A percentile compares a stretch with the other conserved stretches of the same genome.
Conservation (phyloP, 2,113 vertebrate species). For the Limnothrissa miodon region DNA sequence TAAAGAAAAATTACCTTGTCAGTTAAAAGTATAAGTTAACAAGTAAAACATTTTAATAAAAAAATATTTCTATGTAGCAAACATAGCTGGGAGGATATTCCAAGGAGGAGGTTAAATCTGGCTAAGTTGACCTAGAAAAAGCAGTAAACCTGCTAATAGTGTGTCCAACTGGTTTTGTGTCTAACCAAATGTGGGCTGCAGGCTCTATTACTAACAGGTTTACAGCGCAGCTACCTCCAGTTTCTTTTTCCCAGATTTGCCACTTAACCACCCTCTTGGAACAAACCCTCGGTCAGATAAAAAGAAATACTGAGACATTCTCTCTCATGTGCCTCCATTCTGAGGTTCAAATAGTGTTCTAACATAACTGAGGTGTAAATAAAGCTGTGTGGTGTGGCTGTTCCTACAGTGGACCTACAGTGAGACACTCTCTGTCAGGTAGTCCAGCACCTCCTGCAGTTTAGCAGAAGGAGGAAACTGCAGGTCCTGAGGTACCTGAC, state of each 20-base stretch:
- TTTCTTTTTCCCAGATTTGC: no score
- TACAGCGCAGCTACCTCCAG: no score
- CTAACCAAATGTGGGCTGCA: no score
- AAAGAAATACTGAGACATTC: not conserved
- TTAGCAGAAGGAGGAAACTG: constrained; percentile 86
- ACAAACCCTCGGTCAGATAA: no score
- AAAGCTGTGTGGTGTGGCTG: not conserved
- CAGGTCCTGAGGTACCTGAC: constrained; percentile 90
- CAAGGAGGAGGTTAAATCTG: no score
- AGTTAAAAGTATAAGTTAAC: no score
- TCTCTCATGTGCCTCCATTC: not conserved
- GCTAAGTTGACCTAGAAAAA: no score
- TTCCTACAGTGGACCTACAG: constrained; percentile 77
- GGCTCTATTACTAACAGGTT: no score
- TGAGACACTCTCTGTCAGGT: constrained; percentile 85
- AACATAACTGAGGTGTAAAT: not conserved
- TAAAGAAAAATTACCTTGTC: not conserved
- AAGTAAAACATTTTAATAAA: no score
- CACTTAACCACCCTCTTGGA: no score
- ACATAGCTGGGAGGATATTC: no score
- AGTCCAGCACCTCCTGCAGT: constrained; percentile 89
- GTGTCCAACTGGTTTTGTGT: not conserved
- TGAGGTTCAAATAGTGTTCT: not conserved
- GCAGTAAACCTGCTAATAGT: not conserved
- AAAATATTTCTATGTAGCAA: no score